Base-by-base conservation (phyloP, 2,888 invertebrate species). In the Empis stercorea region DNA sequence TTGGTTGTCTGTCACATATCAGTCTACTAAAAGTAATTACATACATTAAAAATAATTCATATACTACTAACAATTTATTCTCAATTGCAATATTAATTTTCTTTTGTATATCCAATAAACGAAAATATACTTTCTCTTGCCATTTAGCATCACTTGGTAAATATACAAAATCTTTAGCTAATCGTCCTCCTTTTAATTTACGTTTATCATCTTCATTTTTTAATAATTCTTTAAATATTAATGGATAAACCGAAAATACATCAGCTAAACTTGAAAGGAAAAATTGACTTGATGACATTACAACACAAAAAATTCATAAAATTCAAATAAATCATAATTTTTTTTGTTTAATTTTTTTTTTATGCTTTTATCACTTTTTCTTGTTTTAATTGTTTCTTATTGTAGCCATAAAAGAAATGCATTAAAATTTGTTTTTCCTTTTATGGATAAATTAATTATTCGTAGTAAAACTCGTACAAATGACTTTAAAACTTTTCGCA, bases 241-340 rank as follows among this genome's bases (percentile, higher is more conserved):
- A 75, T 1, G 83, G 79, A 58, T 84, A 80, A 7, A 79, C 73
- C 14, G 75, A 74, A 60, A 84, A 83, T 39, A 82, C 71, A 58
- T 80, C 64, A 15, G 68, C 67, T 49, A 65, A 56, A 45, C 65
- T 64, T 39, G 68, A 58, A 48, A 66, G 62, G 50, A 68, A 66
- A 13, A 70, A 53, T 47, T 66, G 62, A 54, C 62, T 64, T 36
- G 64, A 52, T 36, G 23, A 27, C 23, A 27, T 27, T 27, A 27
- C 23, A 7, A 20, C 20, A 20, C 23, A 4, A 27, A 27, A 20
- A 20, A 20, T 20, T 20, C 20, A 20, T 20, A n/a, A n/a, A n/a
- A n/a, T 27, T 27, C n/a, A 34, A 34, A 34, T 34, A 34, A 34
- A 34, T 27, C 23, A 27, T 27, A 27, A 27, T 9, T 27, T 27